phyloP scores from a whole-genome alignment of 2,797 vertebrate genomes.

The Callimico goeldii region DNA sequence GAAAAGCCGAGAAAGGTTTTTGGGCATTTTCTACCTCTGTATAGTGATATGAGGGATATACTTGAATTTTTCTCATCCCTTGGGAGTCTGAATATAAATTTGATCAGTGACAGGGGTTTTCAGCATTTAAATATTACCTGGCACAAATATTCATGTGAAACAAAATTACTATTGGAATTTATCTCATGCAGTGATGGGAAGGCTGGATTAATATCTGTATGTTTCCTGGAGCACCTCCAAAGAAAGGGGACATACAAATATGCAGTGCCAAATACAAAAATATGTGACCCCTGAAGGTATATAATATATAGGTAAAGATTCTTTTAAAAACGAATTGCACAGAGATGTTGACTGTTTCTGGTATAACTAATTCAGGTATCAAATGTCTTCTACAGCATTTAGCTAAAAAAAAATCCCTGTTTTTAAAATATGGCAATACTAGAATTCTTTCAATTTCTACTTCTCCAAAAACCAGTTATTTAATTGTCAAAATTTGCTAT shows the following conservation, averaged over 20 bases:
- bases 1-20: background rate
- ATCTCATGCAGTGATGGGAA: background rate
- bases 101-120: background rate
- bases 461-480: background rate
- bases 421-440: background rate
- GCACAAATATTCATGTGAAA: background rate
- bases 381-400: background rate
- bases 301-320: background rate
- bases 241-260: background rate
- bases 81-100: conserved; percentile 12
- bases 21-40: background rate
- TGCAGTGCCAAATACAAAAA: background rate
- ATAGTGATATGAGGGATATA: conserved; percentile 11
- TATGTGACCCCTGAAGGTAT: background rate
- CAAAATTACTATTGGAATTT: conserved; percentile 17
- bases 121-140: conserved; percentile 3
- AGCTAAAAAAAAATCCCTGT: background rate
- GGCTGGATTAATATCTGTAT: background rate
- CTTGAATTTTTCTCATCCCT: background rate
- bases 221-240: background rate
- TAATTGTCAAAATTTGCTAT: background rate
- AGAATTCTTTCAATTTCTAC: background rate
- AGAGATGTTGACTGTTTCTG: background rate
- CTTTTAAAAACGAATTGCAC: background rate
- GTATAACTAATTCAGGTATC: background rate